Evolutionary conservation across 1,140 invertebrate species (phyloP), one percentile per base, ranked within the genome.

Genomic region (Campoletis sonorensis): DNA sequence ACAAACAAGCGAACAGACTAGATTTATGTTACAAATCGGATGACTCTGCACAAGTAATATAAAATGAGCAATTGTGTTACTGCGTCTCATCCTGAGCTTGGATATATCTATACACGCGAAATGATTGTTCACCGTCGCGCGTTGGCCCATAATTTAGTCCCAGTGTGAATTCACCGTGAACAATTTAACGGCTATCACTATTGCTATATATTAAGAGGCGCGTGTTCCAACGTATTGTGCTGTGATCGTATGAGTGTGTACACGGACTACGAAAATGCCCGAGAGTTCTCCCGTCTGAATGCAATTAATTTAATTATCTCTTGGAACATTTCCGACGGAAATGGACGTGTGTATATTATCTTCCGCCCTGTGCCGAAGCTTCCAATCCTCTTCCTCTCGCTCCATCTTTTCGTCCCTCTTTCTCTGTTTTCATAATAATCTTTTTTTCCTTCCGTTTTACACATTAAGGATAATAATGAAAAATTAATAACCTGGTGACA

Each of bases 231-330:
- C 54, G 54, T 58, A 58, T 58, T 58, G 21, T 58, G 21, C 54
- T 4, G 54, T 21, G 40, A 45, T 1, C 3, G 40, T 76, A 75
- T 75, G 49, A 5, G 10, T 58, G 37, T 33, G 40, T 45, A 54
- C 37, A 54, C 45, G 73, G 10, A 54, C 73, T n/a, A 37, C 11
- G 77, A 58, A n/a, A 58, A 58, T 23, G 18, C 54, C 54, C 54
- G 54, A 58, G 54, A 58, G 68, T 71, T 71, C 21, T 51, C 71
- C 71, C 71, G 82, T 73, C 37, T 40, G 40, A 73, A 51, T 21
- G 71, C 71, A 33, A 73, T 86, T 86, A 86, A 86, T 85, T 86
- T 85, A 80, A 86, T 86, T 86, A 86, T 85, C 85, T 84, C 79
- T 83, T 49, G 49, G 58, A 81, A 86, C 85, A 86, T 83, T 86